Evolutionary conservation across 2,113 vertebrate genomes (phyloP).

Genomic region (Mastomys natalensis): DNA sequence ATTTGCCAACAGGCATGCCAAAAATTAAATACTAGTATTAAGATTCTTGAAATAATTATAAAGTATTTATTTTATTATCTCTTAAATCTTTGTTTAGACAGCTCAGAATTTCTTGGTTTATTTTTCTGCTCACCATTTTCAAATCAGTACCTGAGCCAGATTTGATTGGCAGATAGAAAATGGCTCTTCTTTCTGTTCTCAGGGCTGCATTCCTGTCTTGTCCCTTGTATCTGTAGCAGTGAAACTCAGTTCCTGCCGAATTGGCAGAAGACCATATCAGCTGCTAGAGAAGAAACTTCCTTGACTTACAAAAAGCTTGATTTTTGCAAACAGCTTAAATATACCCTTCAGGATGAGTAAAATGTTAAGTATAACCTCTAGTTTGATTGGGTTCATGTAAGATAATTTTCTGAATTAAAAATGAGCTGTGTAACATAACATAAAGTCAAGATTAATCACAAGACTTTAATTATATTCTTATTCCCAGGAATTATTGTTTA

Average conservation of each 20-base stretch:
- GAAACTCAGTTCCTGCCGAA: neutral
- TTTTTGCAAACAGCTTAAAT: neutral
- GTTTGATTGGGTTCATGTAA: neutral
- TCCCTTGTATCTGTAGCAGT: neutral
- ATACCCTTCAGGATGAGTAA: neutral
- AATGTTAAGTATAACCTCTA: neutral
- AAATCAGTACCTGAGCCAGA: neutral
- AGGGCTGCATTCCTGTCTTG: neutral
- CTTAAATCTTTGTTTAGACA: neutral
- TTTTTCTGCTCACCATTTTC: neutral
- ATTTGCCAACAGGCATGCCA: neutral
- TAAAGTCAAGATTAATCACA: neutral
- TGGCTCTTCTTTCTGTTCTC: neutral
- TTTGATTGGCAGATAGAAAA: neutral
- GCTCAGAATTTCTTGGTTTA: neutral
- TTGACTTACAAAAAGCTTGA: neutral
- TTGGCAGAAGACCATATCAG: neutral
- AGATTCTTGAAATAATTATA: neutral
- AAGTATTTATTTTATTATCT: no score
- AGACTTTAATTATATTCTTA: neutral
- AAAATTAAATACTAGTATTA: neutral
- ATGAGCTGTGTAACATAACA: neutral
- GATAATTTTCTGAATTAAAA: neutral
- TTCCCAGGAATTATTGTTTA: no score
- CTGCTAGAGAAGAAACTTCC: neutral